Conservation (phyloP, 2,888 invertebrate species). For the Ectobius pallidus region DNA sequence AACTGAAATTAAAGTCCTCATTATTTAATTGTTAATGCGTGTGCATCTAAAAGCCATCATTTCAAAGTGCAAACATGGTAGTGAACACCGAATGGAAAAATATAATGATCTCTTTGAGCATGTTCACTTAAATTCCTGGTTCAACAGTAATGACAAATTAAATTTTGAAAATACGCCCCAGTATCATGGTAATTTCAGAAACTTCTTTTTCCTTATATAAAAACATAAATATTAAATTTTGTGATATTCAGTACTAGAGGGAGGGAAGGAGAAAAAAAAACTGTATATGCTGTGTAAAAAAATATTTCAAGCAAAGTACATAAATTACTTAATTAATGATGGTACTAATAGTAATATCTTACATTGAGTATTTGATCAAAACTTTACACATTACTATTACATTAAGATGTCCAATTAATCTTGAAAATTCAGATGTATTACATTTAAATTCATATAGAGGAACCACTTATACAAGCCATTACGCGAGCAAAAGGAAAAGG, state of each 20-base stretch:
- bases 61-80: too few relatives aligned
- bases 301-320: constrained; percentile 3
- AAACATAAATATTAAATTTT: not conserved
- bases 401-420: not conserved
- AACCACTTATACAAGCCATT: too few relatives aligned
- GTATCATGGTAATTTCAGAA: too few relatives aligned
- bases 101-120: not conserved
- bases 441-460: too few relatives aligned
- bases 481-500: too few relatives aligned
- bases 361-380: not conserved
- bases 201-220: too few relatives aligned
- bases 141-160: not conserved
- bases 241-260: constrained; percentile 13
- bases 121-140: not conserved
- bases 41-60: too few relatives aligned
- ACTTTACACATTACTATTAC: not conserved
- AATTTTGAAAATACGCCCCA: not conserved
- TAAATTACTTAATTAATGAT: too few relatives aligned
- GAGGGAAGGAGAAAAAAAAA: too few relatives aligned
- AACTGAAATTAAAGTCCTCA: not conserved
- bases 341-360: too few relatives aligned
- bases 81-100: not conserved
- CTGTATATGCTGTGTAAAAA: constrained; percentile 4
- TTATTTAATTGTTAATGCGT: too few relatives aligned
- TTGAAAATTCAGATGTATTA: not conserved